Evolutionary conservation across 2,888 invertebrate genomes (phyloP).

Genomic region (Synergus umbraculus): DNA sequence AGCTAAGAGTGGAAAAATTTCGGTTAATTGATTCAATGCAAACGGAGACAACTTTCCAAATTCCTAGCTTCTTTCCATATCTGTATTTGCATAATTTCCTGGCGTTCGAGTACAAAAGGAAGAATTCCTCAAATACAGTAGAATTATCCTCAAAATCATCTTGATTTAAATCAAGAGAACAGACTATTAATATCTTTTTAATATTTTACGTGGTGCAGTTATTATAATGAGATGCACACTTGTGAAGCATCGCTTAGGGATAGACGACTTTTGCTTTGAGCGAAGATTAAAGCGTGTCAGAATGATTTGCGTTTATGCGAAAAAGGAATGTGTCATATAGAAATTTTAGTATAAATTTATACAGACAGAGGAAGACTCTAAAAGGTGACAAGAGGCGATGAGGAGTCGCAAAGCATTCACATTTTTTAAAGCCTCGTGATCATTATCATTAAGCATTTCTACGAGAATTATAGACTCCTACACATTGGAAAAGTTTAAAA

Average conservation of each 20-base stretch:
- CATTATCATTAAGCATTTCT: background rate
- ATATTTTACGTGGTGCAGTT: background rate
- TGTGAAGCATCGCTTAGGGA: background rate
- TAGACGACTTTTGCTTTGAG: background rate
- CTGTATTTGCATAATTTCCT: background rate
- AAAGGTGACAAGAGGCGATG: constrained; percentile 9
- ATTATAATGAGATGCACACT: background rate
- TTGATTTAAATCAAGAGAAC: background rate
- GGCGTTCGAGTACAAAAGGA: background rate
- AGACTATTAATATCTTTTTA: background rate
- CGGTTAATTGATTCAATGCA: background rate
- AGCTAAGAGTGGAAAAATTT: background rate
- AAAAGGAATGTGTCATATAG: background rate
- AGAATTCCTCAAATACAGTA: background rate
- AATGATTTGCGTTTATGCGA: constrained; percentile 23
- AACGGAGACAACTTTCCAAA: background rate
- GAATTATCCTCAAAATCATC: background rate
- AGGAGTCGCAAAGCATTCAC: background rate
- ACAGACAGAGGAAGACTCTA: constrained; percentile 10
- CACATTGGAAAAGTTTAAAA: background rate
- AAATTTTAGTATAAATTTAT: constrained; percentile 11
- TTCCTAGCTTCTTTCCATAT: background rate
- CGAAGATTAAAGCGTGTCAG: constrained; percentile 3
- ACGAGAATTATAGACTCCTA: too few relatives aligned
- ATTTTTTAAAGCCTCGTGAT: background rate